Evolutionary conservation across 2,113 vertebrate species (phyloP).

Genomic region (Caranx melampygus): DNA sequence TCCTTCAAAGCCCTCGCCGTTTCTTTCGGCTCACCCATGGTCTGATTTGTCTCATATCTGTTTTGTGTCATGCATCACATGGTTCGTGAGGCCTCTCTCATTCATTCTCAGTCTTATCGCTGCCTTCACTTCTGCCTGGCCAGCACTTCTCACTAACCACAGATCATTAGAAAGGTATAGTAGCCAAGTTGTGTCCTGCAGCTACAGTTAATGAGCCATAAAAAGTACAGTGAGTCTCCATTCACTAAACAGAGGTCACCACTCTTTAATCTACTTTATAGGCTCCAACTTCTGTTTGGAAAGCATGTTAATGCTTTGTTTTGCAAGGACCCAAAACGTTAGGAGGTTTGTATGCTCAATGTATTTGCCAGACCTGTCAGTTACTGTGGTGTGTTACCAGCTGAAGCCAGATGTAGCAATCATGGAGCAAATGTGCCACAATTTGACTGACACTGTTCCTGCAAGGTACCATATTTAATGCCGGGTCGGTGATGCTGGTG

Average conservation of each 20-base stretch:
- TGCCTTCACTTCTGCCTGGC: conserved; percentile 21
- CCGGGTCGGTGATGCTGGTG: background rate
- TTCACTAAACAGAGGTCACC: conserved; percentile 25
- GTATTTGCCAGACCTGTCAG: conserved; percentile 22
- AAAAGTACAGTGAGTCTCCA: background rate
- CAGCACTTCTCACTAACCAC: conserved; percentile 17
- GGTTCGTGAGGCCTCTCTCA: conserved; percentile 20
- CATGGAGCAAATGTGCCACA: conserved; percentile 12
- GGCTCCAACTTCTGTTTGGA: conserved; percentile 20
- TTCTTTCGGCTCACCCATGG: background rate
- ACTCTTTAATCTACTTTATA: background rate
- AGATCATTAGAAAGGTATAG: conserved; percentile 19
- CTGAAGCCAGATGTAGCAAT: background rate
- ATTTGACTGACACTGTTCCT: background rate
- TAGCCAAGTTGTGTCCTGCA: background rate
- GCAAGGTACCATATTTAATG: conserved; percentile 1
- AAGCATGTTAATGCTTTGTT: conserved; percentile 18
- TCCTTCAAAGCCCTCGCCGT: conserved; percentile 7
- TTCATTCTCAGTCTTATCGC: conserved; percentile 52
- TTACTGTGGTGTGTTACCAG: background rate
- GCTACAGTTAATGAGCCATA: conserved; percentile 37
- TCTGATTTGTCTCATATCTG: conserved; percentile 43
- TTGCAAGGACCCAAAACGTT: conserved; percentile 11
- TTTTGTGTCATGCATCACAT: conserved; percentile 45
- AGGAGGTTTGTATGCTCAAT: conserved; percentile 14